These are phyloP conservation scores for Andrena marginata DNA, from an alignment of 2,888 invertebrate genomes.

Conservation along the genomic window DNA sequence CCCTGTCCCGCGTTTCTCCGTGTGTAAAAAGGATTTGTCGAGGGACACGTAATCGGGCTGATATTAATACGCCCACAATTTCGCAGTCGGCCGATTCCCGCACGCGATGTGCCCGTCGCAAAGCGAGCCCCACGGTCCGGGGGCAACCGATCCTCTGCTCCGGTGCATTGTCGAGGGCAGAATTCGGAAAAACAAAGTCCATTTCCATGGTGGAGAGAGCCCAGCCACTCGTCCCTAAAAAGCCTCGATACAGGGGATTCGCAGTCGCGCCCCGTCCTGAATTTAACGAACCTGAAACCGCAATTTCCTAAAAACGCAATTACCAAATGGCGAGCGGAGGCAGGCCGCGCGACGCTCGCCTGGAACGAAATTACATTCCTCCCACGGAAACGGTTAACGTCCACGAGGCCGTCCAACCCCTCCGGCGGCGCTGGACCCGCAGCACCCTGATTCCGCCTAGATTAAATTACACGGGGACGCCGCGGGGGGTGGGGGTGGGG, in stretches of 20 bases:
- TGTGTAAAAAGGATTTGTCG: slow-evolving; percentile 14
- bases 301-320: slow-evolving; percentile 37
- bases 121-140: not conserved
- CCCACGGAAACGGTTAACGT: slow-evolving; percentile 44
- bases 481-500: not conserved
- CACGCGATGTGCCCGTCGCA: not conserved
- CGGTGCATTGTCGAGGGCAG: not conserved
- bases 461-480: slow-evolving; percentile 65
- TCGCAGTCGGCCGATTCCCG: not conserved
- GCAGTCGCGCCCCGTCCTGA: not conserved
- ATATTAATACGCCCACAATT: slow-evolving; percentile 24
- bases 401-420: slow-evolving; percentile 22
- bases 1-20: slow-evolving; percentile 8
- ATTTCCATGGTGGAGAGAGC: not conserved
- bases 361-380: slow-evolving; percentile 46
- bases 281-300: slow-evolving; percentile 43
- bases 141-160: not conserved
- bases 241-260: not conserved
- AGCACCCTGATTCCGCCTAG: slow-evolving; percentile 60
- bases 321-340: slow-evolving; percentile 35
- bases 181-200: not conserved
- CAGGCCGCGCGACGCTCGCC: slow-evolving; percentile 13
- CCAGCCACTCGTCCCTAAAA: not conserved
- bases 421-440: slow-evolving; percentile 41
- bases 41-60: not conserved